Conservation (phyloP, 2,888 invertebrate species). For the Idaea biselata region DNA sequence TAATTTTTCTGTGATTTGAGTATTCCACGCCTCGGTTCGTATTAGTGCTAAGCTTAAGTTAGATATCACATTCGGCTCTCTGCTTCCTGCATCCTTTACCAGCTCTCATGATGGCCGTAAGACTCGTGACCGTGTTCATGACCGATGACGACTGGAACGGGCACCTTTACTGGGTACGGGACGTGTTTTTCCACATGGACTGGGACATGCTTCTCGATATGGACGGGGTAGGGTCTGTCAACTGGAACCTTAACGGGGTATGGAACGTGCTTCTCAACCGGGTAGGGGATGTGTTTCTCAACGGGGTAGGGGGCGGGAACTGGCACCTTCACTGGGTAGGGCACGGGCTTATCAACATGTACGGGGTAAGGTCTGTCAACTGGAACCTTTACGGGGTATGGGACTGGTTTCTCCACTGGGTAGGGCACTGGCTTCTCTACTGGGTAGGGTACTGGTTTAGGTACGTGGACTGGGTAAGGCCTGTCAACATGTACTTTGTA, state of each 20-base stretch:
- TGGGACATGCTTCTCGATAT: constrained; percentile 84
- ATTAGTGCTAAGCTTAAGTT: constrained; percentile 75
- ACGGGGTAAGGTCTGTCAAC: constrained; percentile 79
- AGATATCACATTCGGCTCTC: constrained; percentile 78
- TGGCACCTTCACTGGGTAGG: constrained; percentile 83
- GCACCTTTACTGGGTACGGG: constrained; percentile 84
- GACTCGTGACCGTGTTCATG: constrained; percentile 69
- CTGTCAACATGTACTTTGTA: constrained; percentile 84
- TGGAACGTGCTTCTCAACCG: constrained; percentile 84
- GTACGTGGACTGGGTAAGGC: constrained; percentile 83
- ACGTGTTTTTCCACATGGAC: constrained; percentile 82
- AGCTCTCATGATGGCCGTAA: constrained; percentile 76
- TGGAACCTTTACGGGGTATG: constrained; percentile 82
- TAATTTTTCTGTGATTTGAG: constrained; percentile 35
- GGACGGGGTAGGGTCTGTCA: constrained; percentile 82
- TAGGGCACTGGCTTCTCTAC: constrained; percentile 81
- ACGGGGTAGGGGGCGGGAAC: constrained; percentile 84
- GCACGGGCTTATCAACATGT: constrained; percentile 68
- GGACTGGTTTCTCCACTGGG: constrained; percentile 61
- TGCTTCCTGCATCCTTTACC: constrained; percentile 79
- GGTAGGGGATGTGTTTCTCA: constrained; percentile 82
- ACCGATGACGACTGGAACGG: constrained; percentile 75
- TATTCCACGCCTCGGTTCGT: constrained; percentile 55
- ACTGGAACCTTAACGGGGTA: constrained; percentile 84
- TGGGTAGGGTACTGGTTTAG: constrained; percentile 82